Base-by-base conservation (phyloP, 2,888 invertebrate genomes). In the Cyclophora punctaria region DNA sequence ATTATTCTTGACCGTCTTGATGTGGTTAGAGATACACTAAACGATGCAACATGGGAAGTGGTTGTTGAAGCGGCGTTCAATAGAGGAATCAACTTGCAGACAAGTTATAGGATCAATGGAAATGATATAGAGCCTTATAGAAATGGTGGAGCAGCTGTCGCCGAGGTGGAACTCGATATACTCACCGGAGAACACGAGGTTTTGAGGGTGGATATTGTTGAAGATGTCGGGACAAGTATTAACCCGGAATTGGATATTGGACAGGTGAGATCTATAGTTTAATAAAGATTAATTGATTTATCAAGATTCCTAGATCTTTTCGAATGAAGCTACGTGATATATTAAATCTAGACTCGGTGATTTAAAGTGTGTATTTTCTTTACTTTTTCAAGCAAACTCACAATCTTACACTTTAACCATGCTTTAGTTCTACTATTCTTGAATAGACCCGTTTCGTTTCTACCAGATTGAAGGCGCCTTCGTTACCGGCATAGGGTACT, bases 131-230 rank as follows among this genome's bases (percentile, higher is more conserved):
- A 64, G 34, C 56, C 63, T 2, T 75, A 78, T 46, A 74, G 80
- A 50, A 52, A 91, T 44, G 92, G 89, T 60, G 93, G 92, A 2
- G 89, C 89, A 0, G 83, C 89, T 2, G 79, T 91, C 4, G 73
- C 90, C 6, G 94, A 95, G 78, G 91, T 94, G 0, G 93, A 94
- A 73, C 71, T 95, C 0, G 95, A 95, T 71, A 76, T 94, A 33
- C 73, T 95, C 47, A 95, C 94, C 0, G 95, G 95, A 37, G 92
- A 93, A 67, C 90, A 91, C 59, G 82, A 92, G 59, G 74, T 93
- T 41, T 68, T 77, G 0, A 83, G 93, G 59, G 92, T 92, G 0
- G 93, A 94, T 71, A 73, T 94, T 47, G 64, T 93, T 40, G 92
- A 93, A 75, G 94, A 94, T 71, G 89, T 89, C 20, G 94, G 94